These are phyloP conservation scores for Oryzaephilus surinamensis DNA, from an alignment of 1,140 invertebrate species.

Conservation along the genomic window DNA sequence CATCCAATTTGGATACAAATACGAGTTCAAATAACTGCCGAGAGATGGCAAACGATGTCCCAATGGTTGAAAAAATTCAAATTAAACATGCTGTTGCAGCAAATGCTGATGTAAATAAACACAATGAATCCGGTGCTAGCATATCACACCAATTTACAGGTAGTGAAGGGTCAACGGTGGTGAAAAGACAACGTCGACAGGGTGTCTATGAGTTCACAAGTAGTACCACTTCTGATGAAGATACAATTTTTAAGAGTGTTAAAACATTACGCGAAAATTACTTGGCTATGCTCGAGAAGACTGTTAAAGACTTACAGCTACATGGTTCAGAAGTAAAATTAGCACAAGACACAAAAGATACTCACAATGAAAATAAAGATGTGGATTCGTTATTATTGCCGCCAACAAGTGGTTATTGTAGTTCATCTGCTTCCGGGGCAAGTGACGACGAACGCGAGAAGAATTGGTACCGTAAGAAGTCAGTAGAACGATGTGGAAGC, in stretches of 20 bases:
- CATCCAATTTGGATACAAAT: neutral
- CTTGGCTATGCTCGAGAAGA: slow-evolving; percentile 23
- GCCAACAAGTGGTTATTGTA: slow-evolving; percentile 30
- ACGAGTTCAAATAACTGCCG: neutral
- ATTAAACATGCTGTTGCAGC: neutral
- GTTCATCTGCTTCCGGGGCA: slow-evolving; percentile 26
- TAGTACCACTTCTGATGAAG: slow-evolving; percentile 5
- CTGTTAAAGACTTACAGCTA: slow-evolving; percentile 7
- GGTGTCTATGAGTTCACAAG: slow-evolving; percentile 21
- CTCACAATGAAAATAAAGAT: slow-evolving; percentile 6
- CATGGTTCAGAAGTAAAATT: no score
- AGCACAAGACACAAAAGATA: neutral
- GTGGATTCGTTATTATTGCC: slow-evolving; percentile 16
- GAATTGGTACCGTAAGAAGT: slow-evolving; percentile 15
- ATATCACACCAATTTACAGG: neutral
- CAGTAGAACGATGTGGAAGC: slow-evolving; percentile 38
- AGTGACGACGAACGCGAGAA: slow-evolving; percentile 30
- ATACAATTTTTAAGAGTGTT: slow-evolving; percentile 25
- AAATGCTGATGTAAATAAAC: neutral
- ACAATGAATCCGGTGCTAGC: neutral
- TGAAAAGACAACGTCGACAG: slow-evolving; percentile 21
- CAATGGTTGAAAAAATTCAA: neutral
- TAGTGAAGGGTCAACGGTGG: neutral
- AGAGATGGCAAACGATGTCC: slow-evolving; percentile 16
- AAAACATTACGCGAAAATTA: slow-evolving; percentile 26